These are phyloP conservation scores for Mesaphorura yosii DNA, from an alignment of 1,140 invertebrate species.

Conservation along the genomic window DNA sequence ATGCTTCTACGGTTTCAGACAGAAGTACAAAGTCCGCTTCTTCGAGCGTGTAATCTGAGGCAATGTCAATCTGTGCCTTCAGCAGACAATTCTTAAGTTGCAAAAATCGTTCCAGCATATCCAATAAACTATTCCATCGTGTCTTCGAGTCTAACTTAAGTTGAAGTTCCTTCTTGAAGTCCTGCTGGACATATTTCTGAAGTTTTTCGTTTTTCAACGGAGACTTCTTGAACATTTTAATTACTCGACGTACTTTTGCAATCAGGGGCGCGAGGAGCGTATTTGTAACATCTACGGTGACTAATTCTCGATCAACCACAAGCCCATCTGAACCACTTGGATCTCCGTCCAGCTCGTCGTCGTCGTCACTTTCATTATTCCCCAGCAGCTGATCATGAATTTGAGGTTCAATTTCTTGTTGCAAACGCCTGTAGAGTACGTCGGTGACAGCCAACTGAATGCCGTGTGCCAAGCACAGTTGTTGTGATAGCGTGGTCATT, in stretches of 20 bases:
- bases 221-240: neutral
- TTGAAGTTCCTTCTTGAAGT: neutral
- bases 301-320: neutral
- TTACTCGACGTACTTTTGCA: neutral
- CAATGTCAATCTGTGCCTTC: conserved; percentile 1
- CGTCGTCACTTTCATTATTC: neutral
- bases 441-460: conserved; percentile 12
- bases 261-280: neutral
- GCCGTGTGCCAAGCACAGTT: conserved; percentile 10
- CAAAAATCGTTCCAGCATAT: conserved; percentile 3
- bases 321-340: too few relatives aligned
- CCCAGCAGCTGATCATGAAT: too few relatives aligned
- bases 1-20: neutral
- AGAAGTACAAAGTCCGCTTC: neutral
- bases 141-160: conserved; percentile 5
- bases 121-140: conserved; percentile 6
- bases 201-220: neutral
- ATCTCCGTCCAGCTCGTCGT: neutral
- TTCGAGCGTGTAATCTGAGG: neutral
- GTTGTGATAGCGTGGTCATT: neutral
- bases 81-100: neutral
- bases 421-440: conserved; percentile 8
- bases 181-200: neutral
- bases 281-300: neutral
- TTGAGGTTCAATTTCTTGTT: too few relatives aligned